Evolutionary conservation across 35 echinoderm and acorn worm genomes (phyloP), one percentile per base, ranked within the genome.

Genomic region (Hemicentrotus pulcherrimus): DNA sequence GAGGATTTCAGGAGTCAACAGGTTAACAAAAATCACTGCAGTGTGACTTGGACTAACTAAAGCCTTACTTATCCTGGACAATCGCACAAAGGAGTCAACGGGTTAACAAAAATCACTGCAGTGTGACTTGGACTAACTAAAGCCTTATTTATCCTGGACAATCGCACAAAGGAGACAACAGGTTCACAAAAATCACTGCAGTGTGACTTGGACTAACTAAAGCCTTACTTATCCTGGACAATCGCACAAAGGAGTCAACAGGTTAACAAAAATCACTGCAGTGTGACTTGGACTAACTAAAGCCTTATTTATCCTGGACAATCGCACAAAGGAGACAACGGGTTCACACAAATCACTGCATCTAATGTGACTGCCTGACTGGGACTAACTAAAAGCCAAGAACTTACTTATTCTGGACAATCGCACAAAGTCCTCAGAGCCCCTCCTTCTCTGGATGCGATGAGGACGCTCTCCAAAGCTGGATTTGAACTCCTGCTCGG

Each of bases 321-420:
- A 94, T 35, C 96, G 94, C 46, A 95, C 95, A 86, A 97, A 41
- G 35, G 35, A 41, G 35, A 1, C 35, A 41, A 41, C 1, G 35
- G 35, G 35, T 41, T 41, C 35, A 41, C 35, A 3, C 0, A 41
- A 41, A 41, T 41, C 35, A 41, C 35, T 41, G 35, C 35, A 41
- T 0, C 3, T 0, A 41, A 3, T 41, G 35, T 41, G 35, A 41
- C 35, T 41, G 35, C 35, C 35, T 41, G 35, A 41, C 35, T 41
- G 3, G 35, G 35, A 41, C 35, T 41, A 41, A 41, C 35, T 41
- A 41, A 3, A 41, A 41, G 35, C 35, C 35, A 90, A 90, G n/a
- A 22, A 95, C 96, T 96, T 89, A 99, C 97, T 94, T n/a, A 97
- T 97, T 59, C 91, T 94, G 11, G 98, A 97, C 18, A 99, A 94